A percentile compares a stretch with the other conserved stretches of the same genome.
Evolutionary conservation across 2,888 invertebrate species (phyloP).

Genomic region (Rhorus exstirpatorius): DNA sequence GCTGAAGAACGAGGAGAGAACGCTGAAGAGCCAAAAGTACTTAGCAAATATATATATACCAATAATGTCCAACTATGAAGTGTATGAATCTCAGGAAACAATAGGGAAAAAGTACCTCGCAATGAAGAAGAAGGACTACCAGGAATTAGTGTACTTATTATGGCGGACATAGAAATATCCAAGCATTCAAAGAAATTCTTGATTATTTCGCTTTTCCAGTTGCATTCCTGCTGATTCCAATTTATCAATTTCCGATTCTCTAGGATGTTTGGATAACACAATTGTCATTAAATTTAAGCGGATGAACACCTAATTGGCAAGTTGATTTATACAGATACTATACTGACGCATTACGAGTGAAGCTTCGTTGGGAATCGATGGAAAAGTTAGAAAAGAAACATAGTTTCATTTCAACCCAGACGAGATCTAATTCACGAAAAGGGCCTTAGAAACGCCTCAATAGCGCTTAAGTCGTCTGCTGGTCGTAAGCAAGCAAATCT

Average conservation of each 20-base stretch:
- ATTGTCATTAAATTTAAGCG: constrained; percentile 22
- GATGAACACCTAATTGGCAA: constrained; percentile 85
- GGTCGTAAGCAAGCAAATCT: too few species aligned
- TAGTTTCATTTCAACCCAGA: too few species aligned
- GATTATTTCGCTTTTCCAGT: constrained; percentile 27
- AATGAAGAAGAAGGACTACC: constrained; percentile 13
- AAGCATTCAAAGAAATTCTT: background rate
- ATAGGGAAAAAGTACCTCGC: constrained; percentile 22
- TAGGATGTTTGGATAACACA: background rate
- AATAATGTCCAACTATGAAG: constrained; percentile 45
- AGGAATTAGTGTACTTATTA: constrained; percentile 15
- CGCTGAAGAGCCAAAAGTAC: constrained; percentile 57
- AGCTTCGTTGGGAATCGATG: background rate
- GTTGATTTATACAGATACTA: constrained; percentile 3
- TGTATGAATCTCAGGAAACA: constrained; percentile 48
- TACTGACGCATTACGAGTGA: background rate
- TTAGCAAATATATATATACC: constrained; percentile 39
- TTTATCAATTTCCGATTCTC: constrained; percentile 1
- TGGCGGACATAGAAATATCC: constrained; percentile 38
- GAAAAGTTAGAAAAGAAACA: background rate
- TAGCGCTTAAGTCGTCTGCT: too few species aligned
- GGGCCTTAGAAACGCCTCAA: too few species aligned
- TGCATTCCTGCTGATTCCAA: constrained; percentile 39
- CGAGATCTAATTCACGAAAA: too few species aligned
- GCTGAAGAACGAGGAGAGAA: constrained; percentile 38